Conservation (phyloP, 1,140 invertebrate species). For the Lineus longissimus region DNA sequence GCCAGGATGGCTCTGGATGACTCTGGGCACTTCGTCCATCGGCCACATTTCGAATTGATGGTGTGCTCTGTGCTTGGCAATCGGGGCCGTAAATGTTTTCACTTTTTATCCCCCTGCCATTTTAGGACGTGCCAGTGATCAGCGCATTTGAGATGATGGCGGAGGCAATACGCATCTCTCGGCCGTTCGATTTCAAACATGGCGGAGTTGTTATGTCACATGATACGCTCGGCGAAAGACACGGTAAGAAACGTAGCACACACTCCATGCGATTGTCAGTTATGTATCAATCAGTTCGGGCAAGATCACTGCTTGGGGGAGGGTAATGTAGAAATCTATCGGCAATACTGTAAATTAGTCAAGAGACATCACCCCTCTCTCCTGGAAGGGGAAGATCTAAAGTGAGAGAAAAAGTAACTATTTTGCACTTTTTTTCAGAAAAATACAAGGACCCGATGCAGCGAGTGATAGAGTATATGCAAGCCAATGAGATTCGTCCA, state of each 20-base stretch:
- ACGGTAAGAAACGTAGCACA: background rate
- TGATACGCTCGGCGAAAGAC: background rate
- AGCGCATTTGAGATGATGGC: constrained; percentile 3
- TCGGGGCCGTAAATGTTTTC: no score
- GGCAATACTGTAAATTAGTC: background rate
- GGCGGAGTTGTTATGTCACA: background rate
- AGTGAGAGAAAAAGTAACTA: background rate
- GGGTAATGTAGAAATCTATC: background rate
- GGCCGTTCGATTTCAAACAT: background rate
- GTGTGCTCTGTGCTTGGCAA: no score
- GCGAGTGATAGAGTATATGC: background rate
- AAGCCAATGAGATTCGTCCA: background rate
- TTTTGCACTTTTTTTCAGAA: background rate
- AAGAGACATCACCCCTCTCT: no score
- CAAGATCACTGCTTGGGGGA: background rate
- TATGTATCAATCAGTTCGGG: background rate
- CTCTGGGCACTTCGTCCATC: no score
- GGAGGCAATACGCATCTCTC: background rate
- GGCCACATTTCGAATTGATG: no score
- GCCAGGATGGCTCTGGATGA: no score
- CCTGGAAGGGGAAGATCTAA: background rate
- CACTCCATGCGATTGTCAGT: background rate
- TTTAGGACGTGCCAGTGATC: background rate
- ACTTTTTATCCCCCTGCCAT: background rate
- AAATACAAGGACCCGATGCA: background rate